Evolutionary conservation across 2,113 vertebrate genomes (phyloP).

Genomic region (Channa maculata): DNA sequence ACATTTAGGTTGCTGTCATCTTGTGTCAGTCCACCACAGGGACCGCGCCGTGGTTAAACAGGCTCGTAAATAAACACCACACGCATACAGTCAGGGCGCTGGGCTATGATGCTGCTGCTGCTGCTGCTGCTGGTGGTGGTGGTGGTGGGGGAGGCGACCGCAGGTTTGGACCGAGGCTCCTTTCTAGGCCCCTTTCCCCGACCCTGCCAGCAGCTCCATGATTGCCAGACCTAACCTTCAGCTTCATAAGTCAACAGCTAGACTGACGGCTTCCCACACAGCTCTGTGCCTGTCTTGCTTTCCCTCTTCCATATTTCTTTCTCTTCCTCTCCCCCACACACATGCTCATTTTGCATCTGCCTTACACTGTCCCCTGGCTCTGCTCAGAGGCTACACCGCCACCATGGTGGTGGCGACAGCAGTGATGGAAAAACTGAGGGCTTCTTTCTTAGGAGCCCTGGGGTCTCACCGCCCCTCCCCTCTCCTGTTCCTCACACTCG

Average conservation of each 20-base stretch:
- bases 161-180: conserved; percentile 75
- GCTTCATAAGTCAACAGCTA: conserved; percentile 74
- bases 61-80: conserved; percentile 85
- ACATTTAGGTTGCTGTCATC: conserved; percentile 82
- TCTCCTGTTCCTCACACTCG: conserved; percentile 56
- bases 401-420: conserved; percentile 61
- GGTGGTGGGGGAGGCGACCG: conserved; percentile 68
- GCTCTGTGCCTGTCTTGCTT: conserved; percentile 52
- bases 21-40: conserved; percentile 82
- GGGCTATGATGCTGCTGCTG: conserved; percentile 70
- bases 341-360: conserved; percentile 35
- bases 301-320: conserved; percentile 36
- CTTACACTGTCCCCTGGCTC: conserved; percentile 69
- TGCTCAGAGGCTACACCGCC: conserved; percentile 61
- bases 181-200: conserved; percentile 65
- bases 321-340: conserved; percentile 7
- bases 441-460: conserved; percentile 67
- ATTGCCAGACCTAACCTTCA: conserved; percentile 73
- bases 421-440: conserved; percentile 81
- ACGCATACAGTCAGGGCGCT: conserved; percentile 72
- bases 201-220: conserved; percentile 53
- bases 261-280: conserved; percentile 71
- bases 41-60: conserved; percentile 82
- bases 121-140: conserved; percentile 66
- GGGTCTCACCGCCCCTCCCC: conserved; percentile 64